A percentile compares a stretch with the other conserved stretches of the same genome.
Evolutionary conservation across 2,113 vertebrate species (phyloP).

Genomic region (Sitta europaea): DNA sequence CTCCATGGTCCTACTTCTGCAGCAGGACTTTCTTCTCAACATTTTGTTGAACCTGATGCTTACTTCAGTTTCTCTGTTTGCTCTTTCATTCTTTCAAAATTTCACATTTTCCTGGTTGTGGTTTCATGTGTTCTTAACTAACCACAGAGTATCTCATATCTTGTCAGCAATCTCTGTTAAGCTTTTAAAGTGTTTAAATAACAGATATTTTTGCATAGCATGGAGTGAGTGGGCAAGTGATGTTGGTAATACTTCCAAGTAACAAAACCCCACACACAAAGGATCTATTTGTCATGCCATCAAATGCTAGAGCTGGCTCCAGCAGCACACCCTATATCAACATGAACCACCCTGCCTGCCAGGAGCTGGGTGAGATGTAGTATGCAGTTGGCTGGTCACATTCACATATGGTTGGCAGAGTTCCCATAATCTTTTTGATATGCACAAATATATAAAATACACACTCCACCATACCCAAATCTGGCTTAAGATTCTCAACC

Average conservation of each 20-base stretch:
- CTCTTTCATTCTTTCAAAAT: conserved; percentile 49
- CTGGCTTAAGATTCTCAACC: background rate
- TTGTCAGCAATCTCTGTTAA: conserved; percentile 49
- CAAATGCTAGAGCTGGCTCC: conserved; percentile 10
- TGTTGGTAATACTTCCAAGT: background rate
- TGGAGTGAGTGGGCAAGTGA: conserved; percentile 16
- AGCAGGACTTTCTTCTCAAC: conserved; percentile 1
- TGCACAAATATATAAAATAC: background rate
- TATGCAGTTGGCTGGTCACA: background rate
- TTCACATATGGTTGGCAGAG: background rate
- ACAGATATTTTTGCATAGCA: conserved; percentile 48
- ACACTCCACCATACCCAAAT: background rate
- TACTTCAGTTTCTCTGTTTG: conserved; percentile 44
- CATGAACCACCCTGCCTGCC: background rate
- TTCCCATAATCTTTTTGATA: background rate
- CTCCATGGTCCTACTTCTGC: background rate
- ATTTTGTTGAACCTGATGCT: conserved; percentile 33
- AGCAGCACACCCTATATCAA: background rate
- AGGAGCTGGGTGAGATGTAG: background rate
- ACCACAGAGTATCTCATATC: background rate
- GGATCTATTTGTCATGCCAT: background rate
- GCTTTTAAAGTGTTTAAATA: conserved; percentile 33
- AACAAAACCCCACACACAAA: background rate
- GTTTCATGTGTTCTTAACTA: background rate
- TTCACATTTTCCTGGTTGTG: background rate